A percentile compares a stretch with the other conserved stretches of the same genome.
Conservation (phyloP, 2,113 vertebrate genomes). For the Zapus hudsonius region DNA sequence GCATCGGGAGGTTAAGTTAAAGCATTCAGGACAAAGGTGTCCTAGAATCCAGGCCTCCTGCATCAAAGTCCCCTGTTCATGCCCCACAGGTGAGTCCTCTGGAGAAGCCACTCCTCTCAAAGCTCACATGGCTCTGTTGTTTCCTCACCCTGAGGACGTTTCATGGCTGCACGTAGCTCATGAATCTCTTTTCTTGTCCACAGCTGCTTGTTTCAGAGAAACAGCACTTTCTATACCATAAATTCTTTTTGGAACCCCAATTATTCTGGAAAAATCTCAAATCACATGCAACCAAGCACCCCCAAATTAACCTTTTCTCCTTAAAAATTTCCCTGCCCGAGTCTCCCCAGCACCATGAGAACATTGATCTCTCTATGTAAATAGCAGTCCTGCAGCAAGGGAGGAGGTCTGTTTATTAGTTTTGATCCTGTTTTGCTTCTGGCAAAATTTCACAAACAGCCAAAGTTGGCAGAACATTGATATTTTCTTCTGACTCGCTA, state of each 20-base stretch:
- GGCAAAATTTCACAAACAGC: slow-evolving; percentile 73
- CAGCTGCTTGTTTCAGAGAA: neutral
- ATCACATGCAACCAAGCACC: neutral
- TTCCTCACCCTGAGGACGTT: neutral
- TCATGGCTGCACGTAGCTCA: neutral
- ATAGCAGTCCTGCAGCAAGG: slow-evolving; percentile 55
- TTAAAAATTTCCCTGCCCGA: neutral
- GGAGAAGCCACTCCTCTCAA: neutral
- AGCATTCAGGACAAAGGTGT: neutral
- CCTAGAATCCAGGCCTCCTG: neutral
- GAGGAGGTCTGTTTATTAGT: slow-evolving; percentile 78
- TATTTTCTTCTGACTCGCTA: slow-evolving; percentile 68
- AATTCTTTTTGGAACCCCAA: neutral
- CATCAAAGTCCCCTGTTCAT: neutral
- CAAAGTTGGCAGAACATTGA: slow-evolving; percentile 71
- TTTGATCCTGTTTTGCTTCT: slow-evolving; percentile 78
- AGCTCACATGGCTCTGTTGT: neutral
- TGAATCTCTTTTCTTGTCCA: neutral
- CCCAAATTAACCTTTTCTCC: slow-evolving; percentile 15
- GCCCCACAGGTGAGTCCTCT: neutral
- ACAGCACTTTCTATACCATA: neutral
- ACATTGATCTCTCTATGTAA: slow-evolving; percentile 59
- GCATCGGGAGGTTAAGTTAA: neutral
- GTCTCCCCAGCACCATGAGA: neutral
- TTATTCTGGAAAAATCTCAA: slow-evolving; percentile 22